Base-by-base conservation (phyloP, 2,888 invertebrate genomes). In the Drosophila nr. perissopoda region DNA sequence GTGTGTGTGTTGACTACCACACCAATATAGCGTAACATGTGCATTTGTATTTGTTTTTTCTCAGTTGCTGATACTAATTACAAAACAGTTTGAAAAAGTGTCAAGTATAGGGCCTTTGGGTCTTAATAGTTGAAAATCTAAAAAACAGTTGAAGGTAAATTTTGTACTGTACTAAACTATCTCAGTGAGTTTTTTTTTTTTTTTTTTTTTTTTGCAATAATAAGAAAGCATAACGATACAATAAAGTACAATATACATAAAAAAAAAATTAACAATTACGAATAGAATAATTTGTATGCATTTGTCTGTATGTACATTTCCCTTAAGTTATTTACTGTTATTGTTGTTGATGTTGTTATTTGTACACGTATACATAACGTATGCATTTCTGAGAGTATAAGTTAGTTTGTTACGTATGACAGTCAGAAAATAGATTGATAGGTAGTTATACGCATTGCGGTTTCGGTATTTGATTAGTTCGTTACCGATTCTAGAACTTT, bases 401-500 rank as follows among this genome's bases (percentile, higher is more conserved):
- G 51, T 69, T 7, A 27, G 31, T 73, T 36, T 34, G 63, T 64
- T 53, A 29, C 53, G 56, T 62, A 33, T 6, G 42, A 27, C 64
- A 59, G 63, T 65, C 70, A 70, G 40, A 36, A 21, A 57, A 64
- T 36, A 25, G 56, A 49, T 56, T 10, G 36, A 49, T 29, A 40
- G 34, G 49, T 57, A 25, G 46, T 67, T 25, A 29, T 53, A 48
- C 53, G 40, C 21, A 56, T 67, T 33, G 54, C 48, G 56, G 31
- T 34, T 18, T 52, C 49, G 36, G 48, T 59, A 25, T 18, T 6
- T 25, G 27, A 68, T 69, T 59, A 48, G 53, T 54, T 62, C 8
- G 61, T 40, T 46, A 78, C 34, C 70, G 65, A 57, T 70, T 64
- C n/a, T 21, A 68, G 40, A 70, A 57, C 86, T 86, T 90, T 92